Percentiles rank a stretch among this genome's conserved stretches.
Conservation (phyloP, 2,888 invertebrate species). For the Aphodius sticticus region DNA sequence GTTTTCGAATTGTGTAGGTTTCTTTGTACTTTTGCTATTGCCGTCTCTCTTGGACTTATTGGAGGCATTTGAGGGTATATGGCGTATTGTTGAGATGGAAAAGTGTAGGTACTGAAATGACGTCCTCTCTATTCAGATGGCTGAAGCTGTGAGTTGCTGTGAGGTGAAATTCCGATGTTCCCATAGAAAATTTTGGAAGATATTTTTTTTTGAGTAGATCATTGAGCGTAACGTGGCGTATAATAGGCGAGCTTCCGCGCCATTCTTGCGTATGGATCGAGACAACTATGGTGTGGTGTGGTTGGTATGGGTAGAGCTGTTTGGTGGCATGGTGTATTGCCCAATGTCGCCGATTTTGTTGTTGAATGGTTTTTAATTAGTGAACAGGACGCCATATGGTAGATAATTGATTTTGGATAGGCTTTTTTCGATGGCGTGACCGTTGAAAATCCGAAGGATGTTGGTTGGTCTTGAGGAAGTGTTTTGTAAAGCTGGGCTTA, state of each 20-base stretch:
- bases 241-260: neutral
- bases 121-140: neutral
- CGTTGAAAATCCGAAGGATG: too few species aligned
- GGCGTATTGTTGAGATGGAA: too few species aligned
- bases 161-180: neutral
- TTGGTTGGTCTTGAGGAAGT: too few species aligned
- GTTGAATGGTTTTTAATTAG: too few species aligned
- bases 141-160: neutral
- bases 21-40: conserved; percentile 37
- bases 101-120: neutral
- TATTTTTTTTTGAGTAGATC: neutral
- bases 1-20: conserved; percentile 57
- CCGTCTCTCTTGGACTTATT: conserved; percentile 31
- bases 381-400: too few species aligned
- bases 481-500: too few species aligned
- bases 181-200: neutral
- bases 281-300: neutral
- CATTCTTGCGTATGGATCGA: neutral
- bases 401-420: too few species aligned
- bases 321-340: neutral
- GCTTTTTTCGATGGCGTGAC: too few species aligned
- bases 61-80: neutral
- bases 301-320: neutral
- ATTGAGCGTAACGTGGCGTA: neutral
- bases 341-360: neutral